A percentile compares a stretch with the other conserved stretches of the same genome.
Conservation (phyloP, 2,113 vertebrate genomes). For the Neoarius graeffei region DNA sequence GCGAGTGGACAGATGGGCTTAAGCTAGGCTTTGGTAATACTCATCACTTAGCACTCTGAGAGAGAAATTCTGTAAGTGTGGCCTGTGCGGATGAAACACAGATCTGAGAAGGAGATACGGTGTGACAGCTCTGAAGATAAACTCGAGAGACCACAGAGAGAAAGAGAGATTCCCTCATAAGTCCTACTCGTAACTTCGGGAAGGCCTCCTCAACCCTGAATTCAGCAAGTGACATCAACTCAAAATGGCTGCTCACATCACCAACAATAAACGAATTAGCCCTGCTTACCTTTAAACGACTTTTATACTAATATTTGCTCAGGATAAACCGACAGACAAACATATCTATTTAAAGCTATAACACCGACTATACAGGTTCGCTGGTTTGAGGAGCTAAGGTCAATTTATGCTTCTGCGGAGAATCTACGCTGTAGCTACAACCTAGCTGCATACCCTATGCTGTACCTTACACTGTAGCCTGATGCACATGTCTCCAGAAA, state of each 20-base stretch:
- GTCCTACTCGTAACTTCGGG: background rate
- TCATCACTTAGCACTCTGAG: slow-evolving; percentile 7
- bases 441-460: too few relatives aligned
- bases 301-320: background rate
- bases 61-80: slow-evolving; percentile 8
- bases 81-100: slow-evolving; percentile 6
- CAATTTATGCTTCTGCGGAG: too few relatives aligned
- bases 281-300: background rate
- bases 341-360: background rate
- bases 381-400: background rate
- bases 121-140: background rate
- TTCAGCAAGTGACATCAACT: background rate
- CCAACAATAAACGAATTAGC: background rate
- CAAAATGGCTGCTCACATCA: background rate
- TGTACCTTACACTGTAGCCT: too few relatives aligned
- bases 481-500: too few relatives aligned
- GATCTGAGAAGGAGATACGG: background rate
- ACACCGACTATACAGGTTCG: background rate
- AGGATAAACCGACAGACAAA: background rate
- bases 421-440: too few relatives aligned
- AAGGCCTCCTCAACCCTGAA: background rate
- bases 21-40: slow-evolving; percentile 16
- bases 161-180: background rate
- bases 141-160: background rate
- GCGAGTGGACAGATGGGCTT: background rate